Evolutionary conservation across 2,888 invertebrate species (phyloP).

Genomic region (Erannis defoliaria): DNA sequence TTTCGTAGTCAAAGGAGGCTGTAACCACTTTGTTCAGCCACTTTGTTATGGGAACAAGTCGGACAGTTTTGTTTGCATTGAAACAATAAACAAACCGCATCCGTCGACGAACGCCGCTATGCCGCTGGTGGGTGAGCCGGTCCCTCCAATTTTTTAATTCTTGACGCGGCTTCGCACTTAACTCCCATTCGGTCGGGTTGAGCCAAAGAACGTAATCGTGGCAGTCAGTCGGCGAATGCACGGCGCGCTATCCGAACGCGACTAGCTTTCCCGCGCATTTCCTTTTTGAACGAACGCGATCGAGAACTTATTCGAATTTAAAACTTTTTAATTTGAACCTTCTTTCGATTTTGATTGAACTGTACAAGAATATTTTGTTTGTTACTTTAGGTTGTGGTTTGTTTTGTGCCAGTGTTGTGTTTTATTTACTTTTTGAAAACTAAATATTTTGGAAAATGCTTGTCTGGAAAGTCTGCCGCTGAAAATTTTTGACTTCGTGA

Average conservation of each 20-base stretch:
- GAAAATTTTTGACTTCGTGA: conserved; percentile 24
- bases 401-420: conserved; percentile 41
- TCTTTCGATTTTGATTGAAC: conserved; percentile 15
- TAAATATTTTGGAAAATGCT: conserved; percentile 39
- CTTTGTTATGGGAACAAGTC: conserved; percentile 35
- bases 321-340: conserved; percentile 18
- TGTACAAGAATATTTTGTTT: conserved; percentile 1
- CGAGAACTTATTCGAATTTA: conserved; percentile 48
- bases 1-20: neutral
- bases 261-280: conserved; percentile 54
- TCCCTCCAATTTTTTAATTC: conserved; percentile 57
- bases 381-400: conserved; percentile 33
- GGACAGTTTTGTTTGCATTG: conserved; percentile 32
- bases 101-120: conserved; percentile 46
- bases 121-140: conserved; percentile 47
- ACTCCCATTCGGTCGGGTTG: conserved; percentile 18
- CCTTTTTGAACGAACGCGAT: conserved; percentile 58
- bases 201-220: conserved; percentile 17
- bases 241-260: conserved; percentile 60
- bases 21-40: conserved; percentile 25
- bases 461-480: conserved; percentile 31
- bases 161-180: conserved; percentile 21
- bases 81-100: conserved; percentile 60
- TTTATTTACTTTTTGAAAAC: conserved; percentile 37
- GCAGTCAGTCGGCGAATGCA: conserved; percentile 61